Percentiles rank a stretch among this genome's conserved stretches.
These are phyloP conservation scores for Xerus rutilus DNA, from an alignment of 2,797 vertebrate species.

Conservation along the genomic window DNA sequence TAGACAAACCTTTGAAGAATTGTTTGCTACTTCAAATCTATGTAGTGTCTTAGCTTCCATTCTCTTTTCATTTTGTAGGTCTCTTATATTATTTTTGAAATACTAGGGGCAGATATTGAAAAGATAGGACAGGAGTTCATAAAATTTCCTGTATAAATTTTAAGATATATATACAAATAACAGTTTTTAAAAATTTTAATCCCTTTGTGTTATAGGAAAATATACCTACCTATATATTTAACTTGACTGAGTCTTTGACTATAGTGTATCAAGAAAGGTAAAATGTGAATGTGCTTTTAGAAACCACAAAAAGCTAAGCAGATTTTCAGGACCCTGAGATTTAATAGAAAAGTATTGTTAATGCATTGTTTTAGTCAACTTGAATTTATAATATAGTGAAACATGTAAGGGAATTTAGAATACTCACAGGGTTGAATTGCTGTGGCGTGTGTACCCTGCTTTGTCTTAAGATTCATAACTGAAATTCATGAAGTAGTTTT, in stretches of 20 bases:
- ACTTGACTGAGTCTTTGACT: slow-evolving; percentile 45
- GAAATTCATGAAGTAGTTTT: slow-evolving; percentile 54
- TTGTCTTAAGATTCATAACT: slow-evolving; percentile 58
- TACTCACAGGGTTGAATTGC: slow-evolving; percentile 39
- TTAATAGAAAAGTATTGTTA: slow-evolving; percentile 41
- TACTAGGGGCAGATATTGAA: not conserved
- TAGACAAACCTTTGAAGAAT: slow-evolving; percentile 23
- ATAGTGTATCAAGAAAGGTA: slow-evolving; percentile 9
- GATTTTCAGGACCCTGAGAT: not conserved
- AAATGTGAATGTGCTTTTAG: not conserved
- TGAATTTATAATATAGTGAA: slow-evolving; percentile 55
- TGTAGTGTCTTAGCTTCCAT: not conserved
- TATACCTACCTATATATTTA: slow-evolving; percentile 56
- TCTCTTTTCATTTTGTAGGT: slow-evolving; percentile 2
- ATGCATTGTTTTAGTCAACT: slow-evolving; percentile 30
- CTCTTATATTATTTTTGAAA: slow-evolving; percentile 44
- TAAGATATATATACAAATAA: not conserved
- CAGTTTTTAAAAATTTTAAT: slow-evolving; percentile 30
- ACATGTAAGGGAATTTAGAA: slow-evolving; percentile 55
- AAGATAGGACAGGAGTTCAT: not conserved
- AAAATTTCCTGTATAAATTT: slow-evolving; percentile 41
- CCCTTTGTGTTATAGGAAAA: not conserved
- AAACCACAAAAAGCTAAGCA: slow-evolving; percentile 30
- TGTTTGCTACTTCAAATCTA: slow-evolving; percentile 45
- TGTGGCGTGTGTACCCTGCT: slow-evolving; percentile 21